Conservation (phyloP, 2,797 vertebrate species). For the Enteromius trimaculatus region DNA sequence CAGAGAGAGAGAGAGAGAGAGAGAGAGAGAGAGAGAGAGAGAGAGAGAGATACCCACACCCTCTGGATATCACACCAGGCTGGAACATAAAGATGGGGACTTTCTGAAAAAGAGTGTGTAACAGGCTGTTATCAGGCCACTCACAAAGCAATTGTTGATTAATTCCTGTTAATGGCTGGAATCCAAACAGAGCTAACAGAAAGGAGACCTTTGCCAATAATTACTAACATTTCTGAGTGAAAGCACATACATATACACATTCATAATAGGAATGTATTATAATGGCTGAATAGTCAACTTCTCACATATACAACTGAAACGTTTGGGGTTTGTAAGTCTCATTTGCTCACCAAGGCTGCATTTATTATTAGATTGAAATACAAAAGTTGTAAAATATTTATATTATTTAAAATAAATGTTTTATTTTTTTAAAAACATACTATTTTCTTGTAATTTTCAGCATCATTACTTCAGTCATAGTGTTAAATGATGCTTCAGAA, state of each 20-base stretch:
- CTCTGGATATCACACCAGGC: slow-evolving; percentile 78
- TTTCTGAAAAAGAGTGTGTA: slow-evolving; percentile 57
- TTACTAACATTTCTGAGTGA: slow-evolving; percentile 57
- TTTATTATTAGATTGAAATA: neutral
- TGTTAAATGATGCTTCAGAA: neutral
- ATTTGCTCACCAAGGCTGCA: neutral
- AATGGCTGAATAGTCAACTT: neutral
- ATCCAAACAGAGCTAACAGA: slow-evolving; percentile 83
- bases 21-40: slow-evolving; percentile 21
- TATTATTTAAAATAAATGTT: neutral
- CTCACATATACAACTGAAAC: neutral
- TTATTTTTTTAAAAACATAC: neutral
- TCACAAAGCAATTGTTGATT: slow-evolving; percentile 93
- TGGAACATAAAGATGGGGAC: slow-evolving; percentile 48
- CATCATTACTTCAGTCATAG: neutral
- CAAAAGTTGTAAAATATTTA: neutral
- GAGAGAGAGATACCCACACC: slow-evolving; percentile 65
- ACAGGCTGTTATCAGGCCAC: slow-evolving; percentile 92
- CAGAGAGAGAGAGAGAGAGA: slow-evolving; percentile 18
- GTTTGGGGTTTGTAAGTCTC: neutral
- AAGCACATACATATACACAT: slow-evolving; percentile 41
- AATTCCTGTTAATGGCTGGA: slow-evolving; percentile 90
- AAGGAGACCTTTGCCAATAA: slow-evolving; percentile 72
- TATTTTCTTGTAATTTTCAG: neutral
- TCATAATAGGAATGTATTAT: neutral